Base-by-base conservation (phyloP, 2,797 vertebrate species). In the Aplochiton taeniatus region DNA sequence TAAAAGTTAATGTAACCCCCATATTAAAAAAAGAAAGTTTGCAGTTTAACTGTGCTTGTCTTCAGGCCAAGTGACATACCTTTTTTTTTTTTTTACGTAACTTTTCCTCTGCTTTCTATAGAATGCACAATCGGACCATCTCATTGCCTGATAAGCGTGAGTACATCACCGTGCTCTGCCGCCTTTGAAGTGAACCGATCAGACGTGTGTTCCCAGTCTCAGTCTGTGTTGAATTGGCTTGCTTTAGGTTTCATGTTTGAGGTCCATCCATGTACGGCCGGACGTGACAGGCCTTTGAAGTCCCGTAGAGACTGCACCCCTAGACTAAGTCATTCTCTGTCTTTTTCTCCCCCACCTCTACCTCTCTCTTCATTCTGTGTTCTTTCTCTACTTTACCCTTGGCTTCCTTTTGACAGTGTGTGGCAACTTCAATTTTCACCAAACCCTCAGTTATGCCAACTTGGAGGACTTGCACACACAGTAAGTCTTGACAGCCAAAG, bases 81-180 rank as follows among this genome's bases (percentile, higher is more conserved):
- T 6, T 6, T 3, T 31, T 31, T 6, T 31, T 46, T 53, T 20
- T 31, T 44, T 74, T 70, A 0, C n/a, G 19, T 0, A 13, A 1
- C 17, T 53, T 42, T 65, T 58, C 55, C 11, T 75, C 10, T 68
- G 66, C 20, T 8, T 50, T 63, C 44, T 68, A 11, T 73, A 88
- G 87, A 66, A 65, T 82, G 69, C 75, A 83, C 44, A 81, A 72
- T 65, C 85, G 78, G 73, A 73, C 76, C 0, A 51, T 70, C 14
- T 82, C 84, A 1, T 31, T 84, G 78, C 72, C 83, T 0, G 90
- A 92, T 14, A 80, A 68, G 63, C 79, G 92, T 93, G 70, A 90
- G 92, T 89, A 71, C 52, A 31, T 62, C 42, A 66, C 41, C 13
- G 44, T 58, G 13, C 19, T 44, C 4, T 1, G 59, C 8, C 58